A percentile compares a stretch with the other conserved stretches of the same genome.
Evolutionary conservation across 2,113 vertebrate genomes (phyloP).

Genomic region (Dromas ardeola): DNA sequence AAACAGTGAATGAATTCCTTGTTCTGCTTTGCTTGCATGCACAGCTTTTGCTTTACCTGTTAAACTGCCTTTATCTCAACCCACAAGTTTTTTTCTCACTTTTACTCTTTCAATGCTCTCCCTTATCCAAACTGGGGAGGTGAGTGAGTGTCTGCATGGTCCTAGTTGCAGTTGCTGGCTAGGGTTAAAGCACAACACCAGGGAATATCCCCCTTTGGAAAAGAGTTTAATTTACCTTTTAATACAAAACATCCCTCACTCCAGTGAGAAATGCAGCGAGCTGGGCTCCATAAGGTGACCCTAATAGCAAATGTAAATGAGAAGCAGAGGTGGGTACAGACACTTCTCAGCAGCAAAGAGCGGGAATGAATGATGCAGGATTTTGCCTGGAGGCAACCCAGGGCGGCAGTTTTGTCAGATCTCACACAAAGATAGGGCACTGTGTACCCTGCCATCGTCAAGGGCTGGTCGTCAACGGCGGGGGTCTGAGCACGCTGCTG

Average conservation of each 20-base stretch:
- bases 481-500: neutral
- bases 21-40: neutral
- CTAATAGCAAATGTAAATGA: neutral
- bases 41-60: neutral
- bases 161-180: neutral
- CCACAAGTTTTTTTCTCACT: neutral
- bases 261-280: neutral
- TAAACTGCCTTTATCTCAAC: neutral
- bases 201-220: neutral
- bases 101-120: neutral
- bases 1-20: neutral
- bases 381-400: conserved; percentile 43
- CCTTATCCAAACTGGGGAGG: too few relatives aligned
- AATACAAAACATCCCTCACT: neutral
- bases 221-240: neutral
- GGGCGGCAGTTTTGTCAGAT: neutral
- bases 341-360: neutral
- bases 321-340: neutral
- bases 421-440: neutral
- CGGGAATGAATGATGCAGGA: neutral
- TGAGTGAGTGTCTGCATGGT: neutral
- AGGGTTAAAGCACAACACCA: neutral
- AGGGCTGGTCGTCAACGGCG: neutral
- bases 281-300: neutral
- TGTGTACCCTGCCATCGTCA: neutral